Evolutionary conservation across 2,888 invertebrate species (phyloP), one percentile per base, ranked within the genome.

Genomic region (Hydrotaea cyrtoneurina): DNA sequence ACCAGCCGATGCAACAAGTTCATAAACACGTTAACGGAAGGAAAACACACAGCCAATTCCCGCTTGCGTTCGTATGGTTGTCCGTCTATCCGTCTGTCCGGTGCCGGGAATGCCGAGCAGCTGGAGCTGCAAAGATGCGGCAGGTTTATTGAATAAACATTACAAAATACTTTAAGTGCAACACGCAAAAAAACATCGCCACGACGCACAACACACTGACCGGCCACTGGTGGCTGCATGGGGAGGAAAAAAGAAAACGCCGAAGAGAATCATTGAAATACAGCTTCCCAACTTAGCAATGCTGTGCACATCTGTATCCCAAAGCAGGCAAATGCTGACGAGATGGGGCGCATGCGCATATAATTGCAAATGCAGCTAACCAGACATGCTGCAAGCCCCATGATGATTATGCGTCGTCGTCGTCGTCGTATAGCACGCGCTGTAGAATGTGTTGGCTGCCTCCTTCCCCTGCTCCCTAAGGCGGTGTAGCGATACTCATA

Each of bases 121-220:
- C 82, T 85, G 82, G 82, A 75, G 82, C 59, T 83, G 66, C 15
- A 76, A 71, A 79, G 74, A 74, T 80, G 80, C 81, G 76, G 86
- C 90, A 87, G 87, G 90, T 90, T 91, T 91, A 90, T 91, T 91
- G 90, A 91, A 91, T 91, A 91, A 91, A 91, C 90, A 91, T 91
- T 88, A 87, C 86, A 85, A 82, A 87, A 86, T 86, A 80, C 55
- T 81, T 86, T 69, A 57, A 81, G 72, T 64, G 76, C 73, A 66
- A 53, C 64, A 62, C 15, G 57, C 39, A 43, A 46, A 62, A 72
- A 72, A 76, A 39, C 43, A 57, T 26, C 69, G 55, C 43, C 55
- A 62, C 4, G 11, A 79, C 36, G 39, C 75, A 71, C 21, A 39
- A n/a, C 73, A 39, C 73, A 64, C 31, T 23, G 31, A n/a, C n/a